Evolutionary conservation across 2,888 invertebrate species (phyloP).

Genomic region (Hyppa rectilinea): DNA sequence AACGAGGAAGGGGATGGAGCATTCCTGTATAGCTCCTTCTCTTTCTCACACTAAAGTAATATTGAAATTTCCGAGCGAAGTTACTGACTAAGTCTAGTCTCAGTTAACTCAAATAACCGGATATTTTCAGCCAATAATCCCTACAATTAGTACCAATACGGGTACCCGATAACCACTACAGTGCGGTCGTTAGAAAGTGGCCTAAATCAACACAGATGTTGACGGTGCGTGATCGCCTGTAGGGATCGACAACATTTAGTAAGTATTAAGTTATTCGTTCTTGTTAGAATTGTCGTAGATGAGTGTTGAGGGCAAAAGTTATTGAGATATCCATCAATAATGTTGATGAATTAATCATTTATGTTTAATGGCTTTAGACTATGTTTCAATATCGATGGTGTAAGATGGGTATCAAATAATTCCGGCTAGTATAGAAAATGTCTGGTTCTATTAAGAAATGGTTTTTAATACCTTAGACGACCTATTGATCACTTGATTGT

Average conservation of each 20-base stretch:
- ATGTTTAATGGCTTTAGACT: too few relatives aligned
- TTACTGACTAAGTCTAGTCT: background rate
- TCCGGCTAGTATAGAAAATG: too few relatives aligned
- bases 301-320: background rate
- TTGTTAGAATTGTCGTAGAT: background rate
- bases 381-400: too few relatives aligned
- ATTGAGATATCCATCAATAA: background rate
- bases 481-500: too few relatives aligned
- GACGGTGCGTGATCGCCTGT: slow-evolving; percentile 37
- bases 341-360: too few relatives aligned
- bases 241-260: background rate
- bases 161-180: slow-evolving; percentile 26
- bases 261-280: slow-evolving; percentile 14
- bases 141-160: slow-evolving; percentile 35
- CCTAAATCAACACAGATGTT: slow-evolving; percentile 59
- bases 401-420: too few relatives aligned
- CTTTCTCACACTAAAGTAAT: too few relatives aligned
- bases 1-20: too few relatives aligned
- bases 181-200: slow-evolving; percentile 32
- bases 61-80: background rate
- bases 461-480: too few relatives aligned
- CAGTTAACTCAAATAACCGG: slow-evolving; percentile 25
- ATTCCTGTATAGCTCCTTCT: too few relatives aligned
- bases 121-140: slow-evolving; percentile 40
- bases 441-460: too few relatives aligned